phyloP scores from a whole-genome alignment of 2,113 vertebrate species.

The Polyodon spathula region DNA sequence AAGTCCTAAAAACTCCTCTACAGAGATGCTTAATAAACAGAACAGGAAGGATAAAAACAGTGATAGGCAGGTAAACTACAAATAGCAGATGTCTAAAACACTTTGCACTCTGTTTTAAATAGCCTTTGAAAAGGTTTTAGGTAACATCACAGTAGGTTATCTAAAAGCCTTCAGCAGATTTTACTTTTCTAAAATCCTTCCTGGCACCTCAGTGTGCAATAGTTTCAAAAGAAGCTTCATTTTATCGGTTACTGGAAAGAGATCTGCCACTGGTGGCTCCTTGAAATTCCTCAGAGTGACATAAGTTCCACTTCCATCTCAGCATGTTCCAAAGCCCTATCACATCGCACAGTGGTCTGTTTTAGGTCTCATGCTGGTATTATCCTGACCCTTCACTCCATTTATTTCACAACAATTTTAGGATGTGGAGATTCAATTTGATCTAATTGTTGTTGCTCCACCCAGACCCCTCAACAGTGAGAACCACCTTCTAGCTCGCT shows the following conservation, averaged over 20 bases:
- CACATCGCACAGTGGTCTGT: background rate
- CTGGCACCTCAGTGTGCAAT: no score
- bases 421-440: background rate
- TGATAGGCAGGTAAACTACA: no score
- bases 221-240: background rate
- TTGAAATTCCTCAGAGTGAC: background rate
- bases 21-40: no score
- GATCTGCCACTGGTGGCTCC: background rate
- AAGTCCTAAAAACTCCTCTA: no score
- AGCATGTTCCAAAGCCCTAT: background rate
- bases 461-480: background rate
- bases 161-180: no score
- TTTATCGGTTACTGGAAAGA: background rate
- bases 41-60: no score
- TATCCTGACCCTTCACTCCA: background rate
- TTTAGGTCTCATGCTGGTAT: background rate
- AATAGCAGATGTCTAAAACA: no score
- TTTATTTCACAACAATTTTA: conserved; percentile 2
- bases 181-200: no score
- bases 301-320: background rate
- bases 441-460: background rate
- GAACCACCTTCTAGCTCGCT: background rate
- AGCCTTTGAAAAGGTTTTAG: no score
- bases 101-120: no score
- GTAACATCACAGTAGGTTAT: no score